A percentile compares a stretch with the other conserved stretches of the same genome.
Conservation (phyloP, 1,140 invertebrate genomes). For the Reticulitermes speratus region DNA sequence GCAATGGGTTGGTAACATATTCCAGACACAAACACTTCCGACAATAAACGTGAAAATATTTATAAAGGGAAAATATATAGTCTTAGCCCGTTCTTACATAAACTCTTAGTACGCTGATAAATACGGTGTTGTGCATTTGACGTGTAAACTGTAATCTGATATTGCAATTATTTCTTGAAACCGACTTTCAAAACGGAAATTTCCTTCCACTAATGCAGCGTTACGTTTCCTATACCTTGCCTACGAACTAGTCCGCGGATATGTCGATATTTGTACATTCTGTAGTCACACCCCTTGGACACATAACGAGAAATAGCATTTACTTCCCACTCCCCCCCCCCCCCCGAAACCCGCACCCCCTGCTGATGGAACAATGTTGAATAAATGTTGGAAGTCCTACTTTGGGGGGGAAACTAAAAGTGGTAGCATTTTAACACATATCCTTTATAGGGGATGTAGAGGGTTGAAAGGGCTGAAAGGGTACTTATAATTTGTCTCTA, state of each 20-base stretch:
- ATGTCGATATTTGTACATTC: not conserved
- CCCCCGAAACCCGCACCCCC: not conserved
- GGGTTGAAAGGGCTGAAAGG: not conserved
- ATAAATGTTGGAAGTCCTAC: not conserved
- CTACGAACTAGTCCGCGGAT: not conserved
- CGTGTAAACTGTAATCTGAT: no score
- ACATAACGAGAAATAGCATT: not conserved
- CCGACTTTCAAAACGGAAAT: not conserved
- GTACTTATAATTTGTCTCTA: not conserved
- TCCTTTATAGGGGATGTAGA: not conserved
- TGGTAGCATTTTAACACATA: not conserved
- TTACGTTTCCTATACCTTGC: not conserved
- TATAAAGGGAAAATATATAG: no score
- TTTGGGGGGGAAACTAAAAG: not conserved
- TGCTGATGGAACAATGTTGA: not conserved
- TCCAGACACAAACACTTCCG: no score
- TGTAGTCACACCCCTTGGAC: not conserved
- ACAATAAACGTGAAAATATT: no score
- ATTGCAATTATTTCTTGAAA: no score
- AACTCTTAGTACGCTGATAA: no score
- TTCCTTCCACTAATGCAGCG: not conserved
- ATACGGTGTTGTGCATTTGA: no score
- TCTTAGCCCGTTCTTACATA: no score
- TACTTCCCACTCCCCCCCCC: not conserved
- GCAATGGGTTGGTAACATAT: no score